A percentile compares a stretch with the other conserved stretches of the same genome.
These are phyloP conservation scores for Osedax fenrisi DNA, from an alignment of 2,888 invertebrate species.

Conservation along the genomic window DNA sequence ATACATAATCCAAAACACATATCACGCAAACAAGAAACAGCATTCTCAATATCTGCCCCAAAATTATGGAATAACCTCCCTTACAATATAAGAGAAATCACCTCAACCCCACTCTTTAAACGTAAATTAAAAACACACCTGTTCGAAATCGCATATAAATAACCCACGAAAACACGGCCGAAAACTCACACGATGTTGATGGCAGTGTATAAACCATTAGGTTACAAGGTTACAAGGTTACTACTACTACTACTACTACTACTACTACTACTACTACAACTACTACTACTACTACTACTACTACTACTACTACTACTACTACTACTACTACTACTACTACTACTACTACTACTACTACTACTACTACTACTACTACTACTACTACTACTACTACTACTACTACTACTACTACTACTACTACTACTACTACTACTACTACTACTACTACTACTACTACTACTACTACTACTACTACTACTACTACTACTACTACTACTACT, in stretches of 20 bases:
- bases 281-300: neutral
- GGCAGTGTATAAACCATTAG: no score
- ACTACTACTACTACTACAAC: neutral
- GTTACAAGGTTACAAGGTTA: no score
- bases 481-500: neutral
- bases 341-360: neutral
- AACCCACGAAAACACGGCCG: no score
- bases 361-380: neutral
- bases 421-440: neutral
- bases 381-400: neutral
- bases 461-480: neutral
- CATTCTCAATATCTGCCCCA: no score
- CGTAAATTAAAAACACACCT: no score
- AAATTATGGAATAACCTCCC: no score
- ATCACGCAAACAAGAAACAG: no score
- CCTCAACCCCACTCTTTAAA: no score
- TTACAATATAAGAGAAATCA: no score
- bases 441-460: neutral
- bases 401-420: neutral
- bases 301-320: neutral
- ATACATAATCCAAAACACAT: no score
- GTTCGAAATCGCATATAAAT: no score
- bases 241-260: constrained; percentile 4
- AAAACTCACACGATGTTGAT: no score
- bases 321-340: neutral